Base-by-base conservation (phyloP, 1,140 invertebrate genomes). In the Euschistus heros region DNA sequence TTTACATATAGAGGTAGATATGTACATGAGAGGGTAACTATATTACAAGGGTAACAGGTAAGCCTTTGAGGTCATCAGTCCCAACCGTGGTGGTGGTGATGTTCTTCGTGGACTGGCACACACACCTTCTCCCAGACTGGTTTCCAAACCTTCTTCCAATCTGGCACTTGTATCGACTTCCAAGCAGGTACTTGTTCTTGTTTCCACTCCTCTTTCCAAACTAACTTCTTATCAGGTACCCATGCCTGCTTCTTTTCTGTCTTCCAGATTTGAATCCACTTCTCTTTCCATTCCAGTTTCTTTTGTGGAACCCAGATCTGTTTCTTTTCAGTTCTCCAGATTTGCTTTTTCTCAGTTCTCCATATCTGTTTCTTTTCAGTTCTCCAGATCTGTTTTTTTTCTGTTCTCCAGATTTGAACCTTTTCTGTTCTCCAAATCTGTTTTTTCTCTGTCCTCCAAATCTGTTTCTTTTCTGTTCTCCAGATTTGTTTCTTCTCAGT, bases 81-180 rank as follows among this genome's bases (percentile, higher is more conserved):
- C 52, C 52, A 55, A 18, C 52, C 52, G 18, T 55, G 52, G n/a
- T n/a, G n/a, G 62, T 63, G 44, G 26, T 47, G 44, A 24, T 30
- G 7, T 10, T 47, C 18, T 17, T 22, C 14, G 33, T 62, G 62
- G 20, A 52, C 62, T 4, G 72, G 70, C 3, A 69, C 68, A 70
- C 74, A 72, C 5, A 71, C 75, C 75, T 86, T 77, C 73, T 79
- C 84, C 83, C 81, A 85, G 50, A 78, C 80, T 1, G 83, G 80
- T 0, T 84, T 80, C 73, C 84, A 78, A 4, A 84, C 76, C 73
- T 83, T 80, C 68, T 82, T 84, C 80, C 81, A 84, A 20, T 82
- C 62, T 8, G 71, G 70, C 4, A 69, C 68, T 70, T 74, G 71
- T 3, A 71, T 74, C 75, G 86, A 77, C 73, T 79, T 84, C 83